phyloP scores from a whole-genome alignment of 2,113 vertebrate species.

The Geothlypis trichas region DNA sequence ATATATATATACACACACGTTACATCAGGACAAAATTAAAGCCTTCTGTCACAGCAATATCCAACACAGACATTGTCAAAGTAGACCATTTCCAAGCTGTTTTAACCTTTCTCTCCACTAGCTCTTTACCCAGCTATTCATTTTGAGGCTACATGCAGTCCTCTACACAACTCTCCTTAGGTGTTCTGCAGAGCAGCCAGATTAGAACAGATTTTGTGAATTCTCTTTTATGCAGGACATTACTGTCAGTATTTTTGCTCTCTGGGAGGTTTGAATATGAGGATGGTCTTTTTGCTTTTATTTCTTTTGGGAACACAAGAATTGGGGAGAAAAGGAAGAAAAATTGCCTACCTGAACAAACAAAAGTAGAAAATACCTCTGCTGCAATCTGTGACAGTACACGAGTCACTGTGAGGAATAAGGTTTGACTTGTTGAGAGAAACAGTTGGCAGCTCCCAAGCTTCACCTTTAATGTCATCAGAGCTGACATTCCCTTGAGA shows the following conservation, averaged over 20 bases:
- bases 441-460: background rate
- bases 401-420: background rate
- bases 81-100: background rate
- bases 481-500: background rate
- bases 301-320: background rate
- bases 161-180: background rate
- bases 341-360: background rate
- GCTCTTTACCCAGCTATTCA: background rate
- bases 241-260: background rate
- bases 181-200: background rate
- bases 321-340: background rate
- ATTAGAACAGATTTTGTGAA: background rate
- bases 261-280: background rate
- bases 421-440: background rate
- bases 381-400: background rate
- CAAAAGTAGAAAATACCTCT: background rate
- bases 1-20: fast-evolving
- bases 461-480: background rate
- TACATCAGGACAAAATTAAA: background rate
- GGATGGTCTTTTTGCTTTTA: background rate
- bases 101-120: background rate
- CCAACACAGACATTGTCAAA: background rate
- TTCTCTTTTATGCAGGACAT: background rate
- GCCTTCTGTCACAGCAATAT: background rate
- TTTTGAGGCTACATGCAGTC: background rate